Percentiles rank a stretch among this genome's conserved stretches.
Evolutionary conservation across 2,797 vertebrate genomes (phyloP).

Genomic region (Catamblyrhynchus diadema): DNA sequence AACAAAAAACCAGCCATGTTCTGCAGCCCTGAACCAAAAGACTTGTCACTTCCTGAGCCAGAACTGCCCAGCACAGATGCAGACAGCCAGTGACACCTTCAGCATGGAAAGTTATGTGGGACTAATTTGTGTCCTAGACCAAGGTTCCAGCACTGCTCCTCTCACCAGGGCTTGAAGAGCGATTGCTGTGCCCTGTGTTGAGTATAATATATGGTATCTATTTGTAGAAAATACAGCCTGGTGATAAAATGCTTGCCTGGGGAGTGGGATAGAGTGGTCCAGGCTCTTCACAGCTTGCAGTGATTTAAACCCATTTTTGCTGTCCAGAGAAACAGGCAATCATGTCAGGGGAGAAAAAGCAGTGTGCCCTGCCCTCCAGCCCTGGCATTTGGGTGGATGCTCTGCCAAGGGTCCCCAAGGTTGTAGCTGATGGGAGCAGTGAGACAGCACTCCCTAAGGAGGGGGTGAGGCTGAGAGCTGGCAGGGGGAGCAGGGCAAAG

Average conservation of each 20-base stretch:
- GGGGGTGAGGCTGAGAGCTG: fast-evolving
- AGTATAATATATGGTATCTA: neutral
- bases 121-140: neutral
- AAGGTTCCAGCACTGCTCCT: neutral
- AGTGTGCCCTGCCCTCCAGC: neutral
- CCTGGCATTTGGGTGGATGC: neutral
- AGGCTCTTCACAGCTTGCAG: neutral
- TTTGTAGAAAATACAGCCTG: constrained; percentile 1
- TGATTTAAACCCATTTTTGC: constrained; percentile 3
- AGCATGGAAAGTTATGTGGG: neutral
- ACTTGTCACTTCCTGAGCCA: neutral
- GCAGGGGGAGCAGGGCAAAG: neutral
- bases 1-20: constrained; percentile 6
- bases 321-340: neutral
- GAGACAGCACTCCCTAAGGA: neutral
- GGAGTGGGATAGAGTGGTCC: neutral
- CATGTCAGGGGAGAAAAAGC: neutral
- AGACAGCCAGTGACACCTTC: constrained; percentile 3
- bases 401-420: neutral
- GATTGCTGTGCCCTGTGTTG: neutral
- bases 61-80: neutral
- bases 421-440: neutral
- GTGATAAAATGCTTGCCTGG: neutral
- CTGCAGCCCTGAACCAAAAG: neutral
- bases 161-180: neutral